Conservation (phyloP, 2,113 vertebrate genomes). For the Periophthalmus modestus region DNA sequence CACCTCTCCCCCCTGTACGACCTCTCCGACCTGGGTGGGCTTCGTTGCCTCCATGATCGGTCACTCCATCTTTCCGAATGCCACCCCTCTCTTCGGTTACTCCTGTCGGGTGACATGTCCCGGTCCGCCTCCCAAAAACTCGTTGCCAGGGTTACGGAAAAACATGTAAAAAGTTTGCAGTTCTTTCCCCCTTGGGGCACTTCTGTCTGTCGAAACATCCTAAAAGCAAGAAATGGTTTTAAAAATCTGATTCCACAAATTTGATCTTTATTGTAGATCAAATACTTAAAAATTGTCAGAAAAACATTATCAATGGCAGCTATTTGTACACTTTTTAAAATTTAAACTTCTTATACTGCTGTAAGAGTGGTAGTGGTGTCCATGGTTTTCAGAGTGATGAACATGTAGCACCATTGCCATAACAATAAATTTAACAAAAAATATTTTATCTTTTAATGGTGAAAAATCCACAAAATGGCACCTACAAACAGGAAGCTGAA, state of each 20-base stretch:
- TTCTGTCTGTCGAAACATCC: slow-evolving; percentile 93
- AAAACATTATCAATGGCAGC: too few relatives aligned
- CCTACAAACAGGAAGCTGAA: too few relatives aligned
- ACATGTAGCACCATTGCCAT: too few relatives aligned
- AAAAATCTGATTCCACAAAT: not conserved
- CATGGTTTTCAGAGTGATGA: too few relatives aligned
- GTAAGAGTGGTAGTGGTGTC: too few relatives aligned
- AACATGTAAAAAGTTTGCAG: slow-evolving; percentile 97
- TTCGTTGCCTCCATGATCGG: slow-evolving; percentile 75
- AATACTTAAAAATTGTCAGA: too few relatives aligned
- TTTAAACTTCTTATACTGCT: too few relatives aligned
- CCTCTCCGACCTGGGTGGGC: slow-evolving; percentile 66
- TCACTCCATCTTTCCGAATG: slow-evolving; percentile 77
- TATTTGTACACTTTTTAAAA: too few relatives aligned
- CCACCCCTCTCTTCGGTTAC: slow-evolving; percentile 53
- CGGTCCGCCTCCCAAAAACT: slow-evolving; percentile 97
- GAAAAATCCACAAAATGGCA: too few relatives aligned
- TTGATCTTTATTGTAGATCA: too few relatives aligned
- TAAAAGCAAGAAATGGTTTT: slow-evolving; percentile 56
- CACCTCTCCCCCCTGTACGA: slow-evolving; percentile 73
- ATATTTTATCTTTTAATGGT: too few relatives aligned
- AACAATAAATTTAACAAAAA: too few relatives aligned
- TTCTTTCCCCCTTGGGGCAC: slow-evolving; percentile 95
- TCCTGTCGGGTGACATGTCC: slow-evolving; percentile 85
- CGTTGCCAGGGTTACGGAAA: slow-evolving; percentile 94